These are phyloP conservation scores for Proctacanthus coquilletti DNA, from an alignment of 1,140 invertebrate genomes.

Conservation along the genomic window DNA sequence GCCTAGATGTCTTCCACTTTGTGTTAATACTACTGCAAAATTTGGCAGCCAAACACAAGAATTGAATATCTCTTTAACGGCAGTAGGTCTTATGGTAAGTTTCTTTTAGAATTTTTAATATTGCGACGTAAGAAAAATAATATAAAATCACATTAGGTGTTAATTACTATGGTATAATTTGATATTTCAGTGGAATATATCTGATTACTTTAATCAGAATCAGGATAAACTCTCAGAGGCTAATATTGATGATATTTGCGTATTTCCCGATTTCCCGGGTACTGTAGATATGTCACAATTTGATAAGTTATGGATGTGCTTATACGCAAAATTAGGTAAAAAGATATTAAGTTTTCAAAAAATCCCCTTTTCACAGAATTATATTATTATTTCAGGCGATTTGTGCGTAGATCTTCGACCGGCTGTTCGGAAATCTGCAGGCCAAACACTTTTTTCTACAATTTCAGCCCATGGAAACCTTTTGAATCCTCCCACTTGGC, in stretches of 20 bases:
- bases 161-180: slow-evolving; percentile 16
- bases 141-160: too few species aligned
- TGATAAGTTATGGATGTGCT: slow-evolving; percentile 90
- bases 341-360: background rate
- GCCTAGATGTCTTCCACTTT: slow-evolving; percentile 71
- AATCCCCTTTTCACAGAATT: background rate
- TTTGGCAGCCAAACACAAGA: slow-evolving; percentile 95
- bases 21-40: slow-evolving; percentile 86
- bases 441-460: slow-evolving; percentile 95
- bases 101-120: too few species aligned
- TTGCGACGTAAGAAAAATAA: too few species aligned
- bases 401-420: slow-evolving; percentile 90
- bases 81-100: slow-evolving; percentile 83
- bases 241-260: slow-evolving; percentile 48
- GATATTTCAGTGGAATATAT: slow-evolving; percentile 82
- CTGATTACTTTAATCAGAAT: slow-evolving; percentile 93
- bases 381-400: slow-evolving; percentile 39
- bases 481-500: slow-evolving; percentile 76
- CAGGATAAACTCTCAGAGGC: slow-evolving; percentile 68
- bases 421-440: slow-evolving; percentile 93
- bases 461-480: slow-evolving; percentile 88
- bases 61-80: slow-evolving; percentile 95
- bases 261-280: slow-evolving; percentile 69
- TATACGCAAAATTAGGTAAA: slow-evolving; percentile 59
- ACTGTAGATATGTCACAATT: slow-evolving; percentile 75